Percentiles rank a stretch among this genome's conserved stretches.
These are phyloP conservation scores for Euschistus heros DNA, from an alignment of 1,140 invertebrate species.

Conservation along the genomic window DNA sequence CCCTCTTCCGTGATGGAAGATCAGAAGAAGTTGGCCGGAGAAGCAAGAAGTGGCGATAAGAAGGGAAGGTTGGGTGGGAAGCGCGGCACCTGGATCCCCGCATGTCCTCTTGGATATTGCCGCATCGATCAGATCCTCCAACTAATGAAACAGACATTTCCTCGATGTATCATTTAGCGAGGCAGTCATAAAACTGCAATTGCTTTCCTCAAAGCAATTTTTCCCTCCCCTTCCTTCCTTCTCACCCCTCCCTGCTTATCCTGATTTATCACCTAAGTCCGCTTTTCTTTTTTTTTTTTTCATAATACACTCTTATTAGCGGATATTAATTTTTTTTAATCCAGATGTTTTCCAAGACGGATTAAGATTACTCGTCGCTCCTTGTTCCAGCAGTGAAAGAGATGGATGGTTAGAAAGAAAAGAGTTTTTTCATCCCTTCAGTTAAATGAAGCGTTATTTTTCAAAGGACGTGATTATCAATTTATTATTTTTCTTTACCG, in stretches of 20 bases:
- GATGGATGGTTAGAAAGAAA: neutral
- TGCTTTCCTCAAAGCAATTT: neutral
- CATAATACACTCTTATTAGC: conserved; percentile 3
- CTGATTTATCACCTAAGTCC: conserved; percentile 1
- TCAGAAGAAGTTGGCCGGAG: too few relatives aligned
- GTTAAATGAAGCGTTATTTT: too few relatives aligned
- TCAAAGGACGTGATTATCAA: too few relatives aligned
- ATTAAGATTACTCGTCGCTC: neutral
- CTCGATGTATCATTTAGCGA: neutral
- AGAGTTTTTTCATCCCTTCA: neutral
- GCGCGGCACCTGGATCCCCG: too few relatives aligned
- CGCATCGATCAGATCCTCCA: too few relatives aligned
- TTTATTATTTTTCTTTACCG: too few relatives aligned
- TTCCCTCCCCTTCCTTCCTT: neutral
- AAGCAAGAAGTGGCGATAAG: too few relatives aligned
- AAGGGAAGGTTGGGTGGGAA: too few relatives aligned
- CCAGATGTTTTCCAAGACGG: conserved; percentile 6
- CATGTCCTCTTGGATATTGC: too few relatives aligned
- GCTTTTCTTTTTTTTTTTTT: neutral
- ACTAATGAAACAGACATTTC: conserved; percentile 7
- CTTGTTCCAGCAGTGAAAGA: neutral
- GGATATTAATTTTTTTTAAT: conserved; percentile 6
- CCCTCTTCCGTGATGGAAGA: too few relatives aligned
- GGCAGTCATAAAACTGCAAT: neutral
- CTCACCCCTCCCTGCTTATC: neutral